Evolutionary conservation across 2,113 vertebrate species (phyloP).

Genomic region (Thunnus maccoyii): DNA sequence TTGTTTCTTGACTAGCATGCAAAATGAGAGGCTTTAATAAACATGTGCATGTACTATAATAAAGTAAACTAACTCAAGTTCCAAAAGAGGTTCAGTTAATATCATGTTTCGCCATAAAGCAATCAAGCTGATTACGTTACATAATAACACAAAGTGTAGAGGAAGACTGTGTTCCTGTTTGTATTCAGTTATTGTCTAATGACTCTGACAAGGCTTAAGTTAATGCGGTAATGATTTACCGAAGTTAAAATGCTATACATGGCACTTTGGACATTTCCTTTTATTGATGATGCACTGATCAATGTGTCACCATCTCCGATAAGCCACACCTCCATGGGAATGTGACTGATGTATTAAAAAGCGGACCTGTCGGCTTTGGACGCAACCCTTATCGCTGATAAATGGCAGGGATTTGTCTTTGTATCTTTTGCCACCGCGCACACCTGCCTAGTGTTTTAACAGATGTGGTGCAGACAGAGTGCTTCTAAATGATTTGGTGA

Average conservation of each 20-base stretch:
- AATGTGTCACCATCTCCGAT: background rate
- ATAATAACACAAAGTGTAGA: background rate
- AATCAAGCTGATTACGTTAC: background rate
- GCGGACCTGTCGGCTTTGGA: background rate
- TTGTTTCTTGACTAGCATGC: background rate
- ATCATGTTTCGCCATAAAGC: background rate
- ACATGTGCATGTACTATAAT: background rate
- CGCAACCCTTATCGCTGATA: background rate
- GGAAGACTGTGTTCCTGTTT: background rate
- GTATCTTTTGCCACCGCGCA: conserved; percentile 1
- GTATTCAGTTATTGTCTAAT: background rate
- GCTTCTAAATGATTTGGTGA: conserved; percentile 50
- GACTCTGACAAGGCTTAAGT: background rate
- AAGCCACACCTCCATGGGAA: background rate
- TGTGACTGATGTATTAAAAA: conserved; percentile 2
- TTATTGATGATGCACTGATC: background rate
- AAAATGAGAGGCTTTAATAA: background rate
- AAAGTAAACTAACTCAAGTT: background rate
- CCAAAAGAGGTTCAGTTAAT: background rate
- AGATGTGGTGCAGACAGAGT: conserved; percentile 50
- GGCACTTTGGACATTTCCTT: conserved; percentile 14
- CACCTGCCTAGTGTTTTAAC: conserved; percentile 27
- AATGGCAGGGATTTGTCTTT: conserved; percentile 8
- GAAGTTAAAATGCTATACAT: background rate
- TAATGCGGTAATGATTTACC: conserved; percentile 6